Conservation (phyloP, 2,797 vertebrate species). For the Bradypodion ventrale region DNA sequence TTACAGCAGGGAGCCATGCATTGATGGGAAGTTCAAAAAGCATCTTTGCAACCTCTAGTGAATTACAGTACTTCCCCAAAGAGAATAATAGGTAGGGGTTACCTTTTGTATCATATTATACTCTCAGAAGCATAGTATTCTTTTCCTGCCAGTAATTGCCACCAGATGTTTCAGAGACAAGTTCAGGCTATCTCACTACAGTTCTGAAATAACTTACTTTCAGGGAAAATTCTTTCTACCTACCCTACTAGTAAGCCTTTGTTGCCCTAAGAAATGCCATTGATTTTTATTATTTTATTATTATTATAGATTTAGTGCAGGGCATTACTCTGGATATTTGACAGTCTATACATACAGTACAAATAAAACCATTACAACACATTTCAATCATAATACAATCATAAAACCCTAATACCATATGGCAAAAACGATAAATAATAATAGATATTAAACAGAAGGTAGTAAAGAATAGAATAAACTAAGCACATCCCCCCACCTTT, state of each 20-base stretch:
- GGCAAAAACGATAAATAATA: no score
- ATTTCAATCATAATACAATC: no score
- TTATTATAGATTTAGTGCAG: no score
- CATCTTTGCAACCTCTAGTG: slow-evolving; percentile 21
- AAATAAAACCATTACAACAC: no score
- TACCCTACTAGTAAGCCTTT: not conserved
- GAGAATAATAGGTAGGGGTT: not conserved
- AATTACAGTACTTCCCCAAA: slow-evolving; percentile 24
- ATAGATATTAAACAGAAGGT: no score
- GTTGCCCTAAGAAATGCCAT: not conserved
- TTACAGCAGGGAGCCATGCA: slow-evolving; percentile 3
- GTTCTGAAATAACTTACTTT: slow-evolving; percentile 2
- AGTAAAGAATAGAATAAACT: no score
- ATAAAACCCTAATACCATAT: no score
- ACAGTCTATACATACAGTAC: no score
- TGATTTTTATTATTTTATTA: not conserved
- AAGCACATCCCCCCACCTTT: no score
- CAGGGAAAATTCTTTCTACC: slow-evolving; percentile 22
- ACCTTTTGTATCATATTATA: rapidly evolving
- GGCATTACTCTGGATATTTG: no score
- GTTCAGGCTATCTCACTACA: not conserved
- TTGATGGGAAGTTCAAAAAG: slow-evolving; percentile 22
- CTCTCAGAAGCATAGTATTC: not conserved
- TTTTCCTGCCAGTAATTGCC: not conserved
- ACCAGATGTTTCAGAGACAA: slow-evolving; percentile 15